Evolutionary conservation across 2,113 vertebrate species (phyloP).

Genomic region (Aix galericulata): DNA sequence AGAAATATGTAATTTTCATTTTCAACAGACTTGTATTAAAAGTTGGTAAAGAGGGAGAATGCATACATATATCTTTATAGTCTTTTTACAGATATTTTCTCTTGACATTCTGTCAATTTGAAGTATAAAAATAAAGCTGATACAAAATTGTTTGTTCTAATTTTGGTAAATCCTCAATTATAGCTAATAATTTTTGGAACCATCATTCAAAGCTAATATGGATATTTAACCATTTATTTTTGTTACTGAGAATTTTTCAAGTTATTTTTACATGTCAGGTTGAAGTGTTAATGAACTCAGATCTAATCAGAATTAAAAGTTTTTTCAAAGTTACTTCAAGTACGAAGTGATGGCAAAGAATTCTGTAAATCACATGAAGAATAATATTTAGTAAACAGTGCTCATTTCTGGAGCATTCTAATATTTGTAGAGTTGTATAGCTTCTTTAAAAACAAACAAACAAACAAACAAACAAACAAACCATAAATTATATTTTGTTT

Average conservation of each 20-base stretch:
- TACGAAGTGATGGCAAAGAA: neutral
- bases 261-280: neutral
- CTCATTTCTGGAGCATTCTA: neutral
- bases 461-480: neutral
- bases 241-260: neutral
- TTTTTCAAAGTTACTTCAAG: neutral
- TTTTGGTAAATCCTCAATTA: constrained; percentile 10
- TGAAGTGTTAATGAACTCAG: neutral
- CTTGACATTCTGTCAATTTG: neutral
- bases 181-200: neutral
- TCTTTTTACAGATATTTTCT: neutral
- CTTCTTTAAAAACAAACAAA: neutral
- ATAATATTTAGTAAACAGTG: neutral
- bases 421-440: neutral
- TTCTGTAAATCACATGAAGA: neutral
- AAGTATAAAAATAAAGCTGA: constrained; percentile 16
- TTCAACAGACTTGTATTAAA: neutral
- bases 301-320: neutral
- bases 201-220: neutral
- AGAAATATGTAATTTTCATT: neutral
- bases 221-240: neutral
- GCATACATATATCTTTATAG: neutral
- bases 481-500: neutral
- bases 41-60: fast-evolving
- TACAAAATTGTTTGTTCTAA: neutral